Evolutionary conservation across 2,113 vertebrate species (phyloP).

Genomic region (Balaenoptera acutorostrata): DNA sequence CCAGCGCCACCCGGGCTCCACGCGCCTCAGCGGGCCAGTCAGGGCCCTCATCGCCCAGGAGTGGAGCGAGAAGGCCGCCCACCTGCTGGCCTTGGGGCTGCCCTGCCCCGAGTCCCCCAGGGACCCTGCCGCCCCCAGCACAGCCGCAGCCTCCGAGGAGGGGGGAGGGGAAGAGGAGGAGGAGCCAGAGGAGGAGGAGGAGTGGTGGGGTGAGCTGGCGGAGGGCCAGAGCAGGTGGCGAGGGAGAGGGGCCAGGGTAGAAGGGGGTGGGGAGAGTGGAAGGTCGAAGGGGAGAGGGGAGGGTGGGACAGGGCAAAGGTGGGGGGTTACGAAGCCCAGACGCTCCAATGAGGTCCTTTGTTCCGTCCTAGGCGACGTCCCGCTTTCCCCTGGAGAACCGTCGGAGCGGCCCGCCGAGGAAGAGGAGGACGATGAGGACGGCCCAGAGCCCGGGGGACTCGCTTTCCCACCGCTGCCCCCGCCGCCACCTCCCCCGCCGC

Average conservation of each 20-base stretch:
- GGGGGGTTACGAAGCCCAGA: neutral
- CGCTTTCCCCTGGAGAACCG: slow-evolving; percentile 50
- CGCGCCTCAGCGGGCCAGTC: slow-evolving; percentile 77
- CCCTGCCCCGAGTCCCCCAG: slow-evolving; percentile 36
- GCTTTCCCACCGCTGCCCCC: slow-evolving; percentile 15
- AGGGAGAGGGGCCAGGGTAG: neutral
- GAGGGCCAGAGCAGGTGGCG: neutral
- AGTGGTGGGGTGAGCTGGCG: neutral
- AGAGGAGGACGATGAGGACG: slow-evolving; percentile 63
- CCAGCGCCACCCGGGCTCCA: slow-evolving; percentile 88
- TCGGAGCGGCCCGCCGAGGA: slow-evolving; percentile 22
- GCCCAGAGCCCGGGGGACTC: slow-evolving; percentile 12
- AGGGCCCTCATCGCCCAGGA: slow-evolving; percentile 87
- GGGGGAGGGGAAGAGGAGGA: slow-evolving; percentile 34
- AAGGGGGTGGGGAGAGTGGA: neutral
- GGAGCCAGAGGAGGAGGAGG: slow-evolving; percentile 55
- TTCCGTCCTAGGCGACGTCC: slow-evolving; percentile 43
- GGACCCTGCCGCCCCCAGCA: neutral
- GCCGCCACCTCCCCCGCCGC: accelerated
- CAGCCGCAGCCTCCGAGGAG: neutral
- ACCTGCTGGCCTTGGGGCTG: slow-evolving; percentile 58
- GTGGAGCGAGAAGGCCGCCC: slow-evolving; percentile 85
- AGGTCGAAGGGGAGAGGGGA: neutral
- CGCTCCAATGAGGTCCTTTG: slow-evolving; percentile 22
- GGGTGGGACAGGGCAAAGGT: accelerated